phyloP scores from a whole-genome alignment of 1,140 invertebrate genomes.

The Subanguina moxae region DNA sequence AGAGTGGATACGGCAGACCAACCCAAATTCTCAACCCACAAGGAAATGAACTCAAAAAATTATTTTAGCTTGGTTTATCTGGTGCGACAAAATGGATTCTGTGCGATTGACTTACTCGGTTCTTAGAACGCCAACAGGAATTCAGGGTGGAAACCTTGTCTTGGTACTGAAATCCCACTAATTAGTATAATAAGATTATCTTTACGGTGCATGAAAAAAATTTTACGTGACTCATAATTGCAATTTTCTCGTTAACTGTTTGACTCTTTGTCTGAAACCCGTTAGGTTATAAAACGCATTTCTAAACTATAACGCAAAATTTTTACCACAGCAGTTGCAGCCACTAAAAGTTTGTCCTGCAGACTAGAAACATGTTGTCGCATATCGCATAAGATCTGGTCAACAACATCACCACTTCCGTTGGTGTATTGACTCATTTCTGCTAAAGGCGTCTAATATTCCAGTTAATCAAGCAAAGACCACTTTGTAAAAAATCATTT shows the following conservation, averaged over 20 bases:
- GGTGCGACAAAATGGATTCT: no score
- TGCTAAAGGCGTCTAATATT: no score
- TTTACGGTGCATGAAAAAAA: no score
- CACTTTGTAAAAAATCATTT: no score
- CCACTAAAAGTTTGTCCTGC: conserved; percentile 28
- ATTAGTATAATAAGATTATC: conserved; percentile 1
- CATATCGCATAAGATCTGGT: conserved; percentile 29
- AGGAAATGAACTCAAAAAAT: no score
- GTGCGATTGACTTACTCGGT: neutral
- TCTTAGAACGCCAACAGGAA: conserved; percentile 34
- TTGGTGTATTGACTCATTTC: no score
- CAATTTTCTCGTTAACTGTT: conserved; percentile 33
- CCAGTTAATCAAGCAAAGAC: no score
- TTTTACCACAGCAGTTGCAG: conserved; percentile 20
- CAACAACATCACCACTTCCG: conserved; percentile 9
- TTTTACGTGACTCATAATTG: conserved; percentile 35
- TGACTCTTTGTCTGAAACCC: conserved; percentile 22
- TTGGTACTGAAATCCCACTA: conserved; percentile 30
- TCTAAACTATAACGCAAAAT: no score
- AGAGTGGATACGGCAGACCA: no score
- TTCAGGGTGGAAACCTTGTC: conserved; percentile 30
- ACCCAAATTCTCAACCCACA: no score
- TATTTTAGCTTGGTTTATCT: no score
- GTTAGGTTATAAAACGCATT: no score
- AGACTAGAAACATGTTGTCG: conserved; percentile 31